A percentile compares a stretch with the other conserved stretches of the same genome.
Conservation (phyloP, 2,113 vertebrate genomes). For the Microcebus ravelobensis region DNA sequence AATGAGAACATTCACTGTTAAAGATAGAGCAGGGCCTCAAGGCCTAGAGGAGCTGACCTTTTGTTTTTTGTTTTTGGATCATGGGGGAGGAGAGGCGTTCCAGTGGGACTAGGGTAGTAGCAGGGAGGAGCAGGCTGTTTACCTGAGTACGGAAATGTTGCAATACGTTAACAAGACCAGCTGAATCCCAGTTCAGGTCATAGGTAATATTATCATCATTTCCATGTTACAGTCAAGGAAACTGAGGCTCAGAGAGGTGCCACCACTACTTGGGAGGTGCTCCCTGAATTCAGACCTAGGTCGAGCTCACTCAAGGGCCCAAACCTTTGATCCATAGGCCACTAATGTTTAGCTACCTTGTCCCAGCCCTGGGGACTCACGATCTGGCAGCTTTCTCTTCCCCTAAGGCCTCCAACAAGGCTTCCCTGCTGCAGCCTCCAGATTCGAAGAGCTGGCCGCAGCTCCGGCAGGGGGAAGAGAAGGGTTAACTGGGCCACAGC, state of each 20-base stretch:
- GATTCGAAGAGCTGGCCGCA: background rate
- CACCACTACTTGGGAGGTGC: background rate
- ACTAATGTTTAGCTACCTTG: background rate
- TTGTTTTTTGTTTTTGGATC: background rate
- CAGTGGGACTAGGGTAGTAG: background rate
- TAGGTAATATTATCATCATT: too few species aligned
- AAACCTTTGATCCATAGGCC: too few species aligned
- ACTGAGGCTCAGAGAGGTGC: background rate
- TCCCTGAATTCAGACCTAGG: background rate
- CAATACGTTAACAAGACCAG: background rate
- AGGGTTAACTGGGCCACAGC: background rate
- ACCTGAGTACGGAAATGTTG: background rate
- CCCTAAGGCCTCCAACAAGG: background rate
- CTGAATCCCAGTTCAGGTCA: background rate
- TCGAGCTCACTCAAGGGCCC: background rate
- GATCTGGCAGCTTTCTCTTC: background rate
- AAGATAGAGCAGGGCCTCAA: background rate
- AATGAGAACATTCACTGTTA: accelerated
- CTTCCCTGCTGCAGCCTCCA: background rate
- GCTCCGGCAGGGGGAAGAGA: background rate
- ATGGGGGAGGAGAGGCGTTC: background rate
- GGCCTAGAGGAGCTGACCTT: background rate
- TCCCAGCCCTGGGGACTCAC: background rate
- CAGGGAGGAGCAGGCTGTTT: background rate
- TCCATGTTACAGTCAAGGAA: background rate